Conservation (phyloP, 2,113 vertebrate genomes). For the Hippoglossus stenolepis region DNA sequence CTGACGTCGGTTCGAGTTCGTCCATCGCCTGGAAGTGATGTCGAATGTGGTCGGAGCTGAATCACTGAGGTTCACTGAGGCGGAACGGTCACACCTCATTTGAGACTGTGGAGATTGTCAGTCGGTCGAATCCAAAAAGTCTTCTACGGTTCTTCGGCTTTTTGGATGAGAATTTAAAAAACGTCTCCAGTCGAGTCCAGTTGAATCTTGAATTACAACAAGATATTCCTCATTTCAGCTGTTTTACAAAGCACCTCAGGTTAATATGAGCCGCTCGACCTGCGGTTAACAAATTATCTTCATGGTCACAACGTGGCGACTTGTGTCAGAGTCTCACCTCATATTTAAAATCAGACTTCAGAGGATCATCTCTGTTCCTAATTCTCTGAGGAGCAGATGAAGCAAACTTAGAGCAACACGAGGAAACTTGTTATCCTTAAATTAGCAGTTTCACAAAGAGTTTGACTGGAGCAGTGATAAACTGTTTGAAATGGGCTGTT, state of each 20-base stretch:
- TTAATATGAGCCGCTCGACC: not conserved
- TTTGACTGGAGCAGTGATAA: too few relatives aligned
- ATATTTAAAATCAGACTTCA: not conserved
- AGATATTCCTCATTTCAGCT: not conserved
- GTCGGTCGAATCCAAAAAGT: not conserved
- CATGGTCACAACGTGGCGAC: not conserved
- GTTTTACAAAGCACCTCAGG: not conserved
- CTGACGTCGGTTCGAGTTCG: not conserved
- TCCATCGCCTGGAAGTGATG: not conserved
- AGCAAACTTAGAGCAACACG: too few relatives aligned
- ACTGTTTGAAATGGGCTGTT: too few relatives aligned
- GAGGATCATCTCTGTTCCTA: not conserved
- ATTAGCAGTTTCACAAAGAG: too few relatives aligned
- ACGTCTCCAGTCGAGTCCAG: not conserved
- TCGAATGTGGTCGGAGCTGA: not conserved
- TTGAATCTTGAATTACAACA: not conserved
- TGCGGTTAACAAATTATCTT: not conserved
- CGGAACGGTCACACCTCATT: not conserved
- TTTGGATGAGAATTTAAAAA: not conserved
- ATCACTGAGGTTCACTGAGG: not conserved
- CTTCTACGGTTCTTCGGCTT: not conserved
- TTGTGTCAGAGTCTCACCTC: not conserved
- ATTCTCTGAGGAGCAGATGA: slow-evolving; percentile 3
- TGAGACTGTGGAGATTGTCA: not conserved
- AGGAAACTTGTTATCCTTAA: too few relatives aligned